phyloP scores from a whole-genome alignment of 2,797 vertebrate genomes.

The Myotis pilosus region DNA sequence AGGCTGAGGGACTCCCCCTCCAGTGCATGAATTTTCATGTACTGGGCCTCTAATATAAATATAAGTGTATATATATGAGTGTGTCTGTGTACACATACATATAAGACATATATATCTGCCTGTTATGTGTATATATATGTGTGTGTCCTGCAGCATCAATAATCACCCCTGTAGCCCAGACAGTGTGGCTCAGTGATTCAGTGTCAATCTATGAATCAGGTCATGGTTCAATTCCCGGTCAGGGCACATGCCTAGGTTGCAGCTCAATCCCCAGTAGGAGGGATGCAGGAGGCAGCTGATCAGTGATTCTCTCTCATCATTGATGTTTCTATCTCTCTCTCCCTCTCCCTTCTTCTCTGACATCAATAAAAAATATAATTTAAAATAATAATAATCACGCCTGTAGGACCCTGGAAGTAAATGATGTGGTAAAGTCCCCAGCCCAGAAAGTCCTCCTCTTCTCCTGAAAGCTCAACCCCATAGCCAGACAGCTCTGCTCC shows the following conservation, averaged over 20 bases:
- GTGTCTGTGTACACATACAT: neutral
- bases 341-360: no score
- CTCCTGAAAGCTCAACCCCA: conserved; percentile 18
- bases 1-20: no score
- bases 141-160: neutral
- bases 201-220: no score
- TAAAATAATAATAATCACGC: neutral
- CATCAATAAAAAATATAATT: no score
- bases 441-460: neutral
- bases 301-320: no score
- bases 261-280: no score
- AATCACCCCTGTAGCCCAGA: neutral
- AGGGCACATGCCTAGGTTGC: no score
- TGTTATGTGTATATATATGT: neutral
- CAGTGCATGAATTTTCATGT: no score
- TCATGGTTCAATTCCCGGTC: no score
- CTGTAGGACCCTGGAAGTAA: neutral
- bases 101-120: neutral
- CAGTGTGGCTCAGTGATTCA: no score
- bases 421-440: neutral
- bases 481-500: conserved; percentile 48
- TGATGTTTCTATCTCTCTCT: no score
- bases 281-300: no score
- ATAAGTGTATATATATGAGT: neutral
- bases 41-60: neutral